phyloP scores from a whole-genome alignment of 2,113 vertebrate genomes.

The Anoura caudifer region DNA sequence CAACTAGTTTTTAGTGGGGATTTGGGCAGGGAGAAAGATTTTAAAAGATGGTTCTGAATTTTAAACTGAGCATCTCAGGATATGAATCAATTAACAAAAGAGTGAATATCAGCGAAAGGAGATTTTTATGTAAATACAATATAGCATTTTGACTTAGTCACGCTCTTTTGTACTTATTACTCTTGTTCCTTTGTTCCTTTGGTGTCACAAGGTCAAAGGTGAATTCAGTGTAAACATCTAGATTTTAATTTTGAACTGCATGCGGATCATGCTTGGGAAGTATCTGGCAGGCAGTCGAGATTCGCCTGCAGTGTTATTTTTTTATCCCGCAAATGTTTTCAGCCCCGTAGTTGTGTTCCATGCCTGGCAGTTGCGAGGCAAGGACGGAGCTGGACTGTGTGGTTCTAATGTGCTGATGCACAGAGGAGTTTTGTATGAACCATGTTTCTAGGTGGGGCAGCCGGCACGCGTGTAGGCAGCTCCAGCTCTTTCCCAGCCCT shows the following conservation, averaged over 20 bases:
- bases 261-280: background rate
- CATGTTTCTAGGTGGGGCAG: background rate
- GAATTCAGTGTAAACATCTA: background rate
- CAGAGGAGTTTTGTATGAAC: background rate
- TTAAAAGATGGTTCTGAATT: background rate
- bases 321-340: background rate
- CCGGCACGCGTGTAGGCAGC: background rate
- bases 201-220: background rate
- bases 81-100: background rate
- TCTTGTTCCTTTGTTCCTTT: background rate
- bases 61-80: background rate
- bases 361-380: background rate
- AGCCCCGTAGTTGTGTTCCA: background rate
- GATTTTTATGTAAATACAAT: background rate
- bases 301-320: background rate
- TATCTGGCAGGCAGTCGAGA: background rate
- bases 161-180: background rate
- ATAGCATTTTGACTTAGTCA: background rate
- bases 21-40: background rate
- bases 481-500: background rate
- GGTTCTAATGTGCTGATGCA: background rate
- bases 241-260: background rate
- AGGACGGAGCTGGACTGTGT: background rate
- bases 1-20: background rate
- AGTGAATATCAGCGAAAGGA: background rate